Evolutionary conservation across 2,888 invertebrate genomes (phyloP).

Genomic region (Drosophila paracracens): DNA sequence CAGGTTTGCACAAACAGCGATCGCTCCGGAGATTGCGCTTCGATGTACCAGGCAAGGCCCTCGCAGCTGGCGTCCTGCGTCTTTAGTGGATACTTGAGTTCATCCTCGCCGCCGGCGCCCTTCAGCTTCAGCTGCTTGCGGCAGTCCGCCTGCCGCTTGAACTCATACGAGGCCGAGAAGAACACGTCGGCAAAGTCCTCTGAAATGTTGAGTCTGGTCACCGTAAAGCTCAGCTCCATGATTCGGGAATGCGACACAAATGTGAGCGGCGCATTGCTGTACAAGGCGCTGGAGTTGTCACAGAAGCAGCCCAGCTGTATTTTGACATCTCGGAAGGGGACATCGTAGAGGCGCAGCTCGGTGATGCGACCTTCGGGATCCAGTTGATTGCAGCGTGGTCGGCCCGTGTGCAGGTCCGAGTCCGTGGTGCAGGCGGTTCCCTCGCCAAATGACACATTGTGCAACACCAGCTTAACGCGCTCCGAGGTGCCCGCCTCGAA

Average conservation of each 20-base stretch:
- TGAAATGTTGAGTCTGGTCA: slow-evolving; percentile 90
- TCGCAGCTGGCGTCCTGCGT: slow-evolving; percentile 86
- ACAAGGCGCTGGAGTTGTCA: slow-evolving; percentile 88
- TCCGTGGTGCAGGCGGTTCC: slow-evolving; percentile 89
- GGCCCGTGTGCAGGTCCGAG: slow-evolving; percentile 90
- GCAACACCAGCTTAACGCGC: slow-evolving; percentile 88
- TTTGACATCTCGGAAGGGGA: slow-evolving; percentile 89
- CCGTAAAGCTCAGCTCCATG: slow-evolving; percentile 91
- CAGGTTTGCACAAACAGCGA: slow-evolving; percentile 93
- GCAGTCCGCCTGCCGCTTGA: slow-evolving; percentile 88
- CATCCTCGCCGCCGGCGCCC: slow-evolving; percentile 89
- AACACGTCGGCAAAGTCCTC: slow-evolving; percentile 93
- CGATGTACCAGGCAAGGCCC: slow-evolving; percentile 90
- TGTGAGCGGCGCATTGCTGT: slow-evolving; percentile 87
- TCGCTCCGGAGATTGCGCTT: slow-evolving; percentile 91
- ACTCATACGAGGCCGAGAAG: slow-evolving; percentile 90
- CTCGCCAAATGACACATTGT: slow-evolving; percentile 91
- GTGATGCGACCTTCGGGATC: slow-evolving; percentile 85
- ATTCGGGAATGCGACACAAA: slow-evolving; percentile 89
- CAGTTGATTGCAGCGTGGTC: slow-evolving; percentile 87
- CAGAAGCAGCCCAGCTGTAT: slow-evolving; percentile 92
- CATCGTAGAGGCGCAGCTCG: slow-evolving; percentile 88
- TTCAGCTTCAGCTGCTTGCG: slow-evolving; percentile 88
- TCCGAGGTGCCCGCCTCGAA: slow-evolving; percentile 89
- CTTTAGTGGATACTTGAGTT: slow-evolving; percentile 88